Percentiles rank a stretch among this genome's conserved stretches.
Conservation (phyloP, 2,888 invertebrate species). For the Cordilura impudica region DNA sequence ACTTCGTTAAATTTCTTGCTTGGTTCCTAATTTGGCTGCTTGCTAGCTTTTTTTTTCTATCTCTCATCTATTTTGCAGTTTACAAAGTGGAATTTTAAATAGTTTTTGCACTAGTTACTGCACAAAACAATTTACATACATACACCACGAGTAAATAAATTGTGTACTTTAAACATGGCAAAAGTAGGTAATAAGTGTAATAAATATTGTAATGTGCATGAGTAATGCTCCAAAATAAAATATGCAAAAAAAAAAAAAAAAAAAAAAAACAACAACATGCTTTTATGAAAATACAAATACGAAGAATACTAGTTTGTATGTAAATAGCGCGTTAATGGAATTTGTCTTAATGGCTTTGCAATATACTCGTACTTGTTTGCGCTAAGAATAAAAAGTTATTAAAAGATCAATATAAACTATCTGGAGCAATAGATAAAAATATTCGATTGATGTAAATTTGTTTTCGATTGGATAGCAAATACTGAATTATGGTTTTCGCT, state of each 20-base stretch:
- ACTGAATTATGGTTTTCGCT: too few relatives aligned
- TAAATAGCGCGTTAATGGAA: constrained; percentile 33
- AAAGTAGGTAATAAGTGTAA: constrained; percentile 61
- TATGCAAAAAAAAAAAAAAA: not conserved
- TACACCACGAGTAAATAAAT: constrained; percentile 53
- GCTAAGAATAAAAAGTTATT: not conserved
- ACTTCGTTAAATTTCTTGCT: too few relatives aligned
- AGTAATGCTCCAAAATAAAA: constrained; percentile 21
- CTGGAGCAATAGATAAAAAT: too few relatives aligned
- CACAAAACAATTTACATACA: not conserved
- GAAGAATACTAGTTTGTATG: constrained; percentile 18
- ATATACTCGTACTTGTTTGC: constrained; percentile 6
- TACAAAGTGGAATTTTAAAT: constrained; percentile 58
- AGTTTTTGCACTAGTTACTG: constrained; percentile 50
- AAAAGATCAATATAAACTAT: too few relatives aligned
- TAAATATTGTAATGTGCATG: constrained; percentile 53
- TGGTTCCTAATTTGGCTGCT: not conserved
- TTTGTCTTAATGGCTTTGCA: constrained; percentile 51
- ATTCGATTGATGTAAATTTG: too few relatives aligned
- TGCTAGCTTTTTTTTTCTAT: constrained; percentile 28
- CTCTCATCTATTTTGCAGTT: constrained; percentile 27
- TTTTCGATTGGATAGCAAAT: too few relatives aligned
- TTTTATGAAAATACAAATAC: constrained; percentile 32
- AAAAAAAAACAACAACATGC: not conserved
- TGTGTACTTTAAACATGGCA: constrained; percentile 53